Conservation (phyloP, 2,797 vertebrate species). For the Karalla daura region DNA sequence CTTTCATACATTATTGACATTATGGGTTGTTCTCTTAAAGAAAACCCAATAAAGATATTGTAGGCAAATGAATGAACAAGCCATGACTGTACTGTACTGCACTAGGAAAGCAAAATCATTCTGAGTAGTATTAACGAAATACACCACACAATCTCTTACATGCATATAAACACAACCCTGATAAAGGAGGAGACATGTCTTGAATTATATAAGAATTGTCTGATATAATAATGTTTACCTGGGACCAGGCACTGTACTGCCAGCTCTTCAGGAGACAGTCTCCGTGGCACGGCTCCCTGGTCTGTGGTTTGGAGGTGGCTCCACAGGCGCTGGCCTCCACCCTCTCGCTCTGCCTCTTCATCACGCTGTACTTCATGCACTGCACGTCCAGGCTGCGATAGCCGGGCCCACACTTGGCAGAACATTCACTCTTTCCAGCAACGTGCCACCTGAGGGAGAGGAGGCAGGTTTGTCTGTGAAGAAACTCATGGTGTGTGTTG, state of each 20-base stretch:
- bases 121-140: too few species aligned
- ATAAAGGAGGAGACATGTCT: too few species aligned
- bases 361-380: conserved; percentile 90
- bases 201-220: too few species aligned
- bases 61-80: too few species aligned
- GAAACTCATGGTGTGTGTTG: neutral
- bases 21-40: neutral
- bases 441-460: conserved; percentile 87
- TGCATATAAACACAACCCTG: too few species aligned
- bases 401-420: conserved; percentile 91
- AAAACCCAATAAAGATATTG: neutral
- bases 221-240: too few species aligned
- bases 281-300: conserved; percentile 90
- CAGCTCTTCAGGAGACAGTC: conserved; percentile 91
- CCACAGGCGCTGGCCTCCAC: conserved; percentile 85
- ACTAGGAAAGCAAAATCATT: too few species aligned
- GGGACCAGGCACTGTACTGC: conserved; percentile 95
- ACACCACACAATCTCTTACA: too few species aligned
- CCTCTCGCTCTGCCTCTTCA: conserved; percentile 85
- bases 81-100: too few species aligned
- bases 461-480: neutral
- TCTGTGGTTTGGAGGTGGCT: conserved; percentile 87
- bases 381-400: conserved; percentile 88
- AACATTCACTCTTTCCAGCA: conserved; percentile 92
- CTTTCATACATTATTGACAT: neutral